These are phyloP conservation scores for Tamandua tetradactyla DNA, from an alignment of 2,797 vertebrate species.

Conservation along the genomic window DNA sequence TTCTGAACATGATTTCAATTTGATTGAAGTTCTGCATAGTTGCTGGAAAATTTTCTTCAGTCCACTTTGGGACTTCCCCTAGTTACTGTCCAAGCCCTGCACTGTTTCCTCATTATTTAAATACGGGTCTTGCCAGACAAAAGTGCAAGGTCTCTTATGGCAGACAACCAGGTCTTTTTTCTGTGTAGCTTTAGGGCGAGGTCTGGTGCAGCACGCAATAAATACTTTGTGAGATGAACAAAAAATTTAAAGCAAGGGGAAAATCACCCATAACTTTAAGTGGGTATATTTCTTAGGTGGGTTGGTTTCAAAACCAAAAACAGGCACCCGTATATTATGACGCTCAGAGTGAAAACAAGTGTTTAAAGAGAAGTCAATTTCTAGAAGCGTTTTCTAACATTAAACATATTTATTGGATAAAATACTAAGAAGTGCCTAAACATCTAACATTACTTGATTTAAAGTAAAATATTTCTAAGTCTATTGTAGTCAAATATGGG, in stretches of 20 bases:
- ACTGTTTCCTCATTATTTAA: slow-evolving; percentile 20
- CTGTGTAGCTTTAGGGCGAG: neutral
- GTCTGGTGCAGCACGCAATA: neutral
- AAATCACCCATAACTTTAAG: neutral
- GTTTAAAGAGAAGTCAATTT: neutral
- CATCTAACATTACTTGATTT: neutral
- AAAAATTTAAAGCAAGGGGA: neutral
- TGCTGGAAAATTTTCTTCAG: slow-evolving; percentile 53
- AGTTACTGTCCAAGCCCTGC: neutral
- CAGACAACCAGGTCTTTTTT: neutral
- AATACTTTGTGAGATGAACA: neutral
- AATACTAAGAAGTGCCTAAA: neutral
- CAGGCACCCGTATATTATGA: neutral
- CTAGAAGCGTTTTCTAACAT: neutral
- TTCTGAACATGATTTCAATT: slow-evolving; percentile 63
- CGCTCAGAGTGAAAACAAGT: neutral
- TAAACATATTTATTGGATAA: neutral
- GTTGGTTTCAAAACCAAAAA: slow-evolving; percentile 1
- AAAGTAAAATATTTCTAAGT: slow-evolving; percentile 7
- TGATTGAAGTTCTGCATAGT: slow-evolving; percentile 42
- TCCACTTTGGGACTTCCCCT: neutral
- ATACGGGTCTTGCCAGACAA: neutral
- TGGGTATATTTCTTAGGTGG: neutral
- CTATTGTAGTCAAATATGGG: neutral
- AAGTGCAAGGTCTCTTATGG: neutral